A percentile compares a stretch with the other conserved stretches of the same genome.
These are phyloP conservation scores for Dyspetes luteomarginatus DNA, from an alignment of 2,888 invertebrate genomes.

Conservation along the genomic window DNA sequence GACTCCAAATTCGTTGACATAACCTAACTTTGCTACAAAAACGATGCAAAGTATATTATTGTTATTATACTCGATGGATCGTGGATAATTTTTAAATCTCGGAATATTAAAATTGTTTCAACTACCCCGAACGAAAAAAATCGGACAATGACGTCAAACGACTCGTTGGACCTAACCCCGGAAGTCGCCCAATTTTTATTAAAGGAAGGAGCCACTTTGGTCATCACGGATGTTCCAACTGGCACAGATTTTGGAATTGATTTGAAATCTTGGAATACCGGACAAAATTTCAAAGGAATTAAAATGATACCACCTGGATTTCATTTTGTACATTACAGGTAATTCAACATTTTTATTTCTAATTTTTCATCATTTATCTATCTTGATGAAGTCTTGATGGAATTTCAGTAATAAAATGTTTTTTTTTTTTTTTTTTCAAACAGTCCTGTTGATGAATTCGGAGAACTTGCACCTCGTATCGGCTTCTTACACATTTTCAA, in stretches of 20 bases:
- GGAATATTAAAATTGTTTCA: neutral
- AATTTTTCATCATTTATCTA: too few species aligned
- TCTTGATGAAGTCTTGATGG: neutral
- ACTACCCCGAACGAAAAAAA: neutral
- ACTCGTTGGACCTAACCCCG: constrained; percentile 87
- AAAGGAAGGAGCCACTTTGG: constrained; percentile 91
- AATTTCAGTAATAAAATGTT: constrained; percentile 72
- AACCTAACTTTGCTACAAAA: neutral
- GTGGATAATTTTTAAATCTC: neutral
- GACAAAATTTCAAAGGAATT: constrained; percentile 95
- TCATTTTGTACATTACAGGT: constrained; percentile 96
- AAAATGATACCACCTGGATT: constrained; percentile 99
- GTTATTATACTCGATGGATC: neutral
- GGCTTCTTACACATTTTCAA: constrained; percentile 95
- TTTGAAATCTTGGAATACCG: constrained; percentile 94
- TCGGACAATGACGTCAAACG: constrained; percentile 54
- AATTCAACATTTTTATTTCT: constrained; percentile 77
- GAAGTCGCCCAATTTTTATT: constrained; percentile 90
- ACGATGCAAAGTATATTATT: neutral
- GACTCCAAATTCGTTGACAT: neutral
- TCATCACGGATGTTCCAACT: constrained; percentile 93
- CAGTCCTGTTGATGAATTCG: constrained; percentile 84
- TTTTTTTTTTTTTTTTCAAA: constrained; percentile 49
- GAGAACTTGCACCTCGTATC: constrained; percentile 86
- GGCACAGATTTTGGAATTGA: constrained; percentile 99